phyloP scores from a whole-genome alignment of 1,140 invertebrate genomes.

The Papilio glaucus region DNA sequence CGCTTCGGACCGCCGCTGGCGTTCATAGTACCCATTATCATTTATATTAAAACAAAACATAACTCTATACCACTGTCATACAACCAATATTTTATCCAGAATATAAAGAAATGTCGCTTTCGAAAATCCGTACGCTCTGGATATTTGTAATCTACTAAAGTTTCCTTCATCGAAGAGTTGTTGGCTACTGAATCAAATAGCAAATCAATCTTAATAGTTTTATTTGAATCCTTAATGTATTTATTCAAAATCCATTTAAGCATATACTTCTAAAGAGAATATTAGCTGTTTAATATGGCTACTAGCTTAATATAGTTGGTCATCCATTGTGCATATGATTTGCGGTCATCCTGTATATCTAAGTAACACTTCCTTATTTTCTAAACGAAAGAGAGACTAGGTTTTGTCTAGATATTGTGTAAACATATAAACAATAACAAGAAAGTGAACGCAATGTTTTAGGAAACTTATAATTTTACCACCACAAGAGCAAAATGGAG shows the following conservation, averaged over 20 bases:
- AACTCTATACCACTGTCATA: background rate
- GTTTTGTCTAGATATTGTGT: no score
- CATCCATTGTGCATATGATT: background rate
- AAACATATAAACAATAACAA: no score
- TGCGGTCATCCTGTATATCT: no score
- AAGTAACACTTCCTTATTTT: no score
- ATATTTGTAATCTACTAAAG: no score
- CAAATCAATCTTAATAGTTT: background rate
- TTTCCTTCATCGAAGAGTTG: background rate
- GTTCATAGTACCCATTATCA: slow-evolving; percentile 45
- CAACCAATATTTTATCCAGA: background rate
- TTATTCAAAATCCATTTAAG: background rate
- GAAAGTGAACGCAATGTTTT: no score
- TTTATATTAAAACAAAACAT: slow-evolving; percentile 27
- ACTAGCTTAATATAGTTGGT: background rate
- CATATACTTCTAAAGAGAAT: background rate
- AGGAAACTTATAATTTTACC: no score
- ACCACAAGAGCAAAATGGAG: background rate
- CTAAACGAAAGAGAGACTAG: no score
- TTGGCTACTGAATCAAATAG: background rate
- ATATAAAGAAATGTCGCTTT: background rate
- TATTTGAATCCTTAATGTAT: background rate
- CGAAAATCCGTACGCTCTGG: background rate
- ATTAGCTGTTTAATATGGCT: background rate
- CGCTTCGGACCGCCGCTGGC: slow-evolving; percentile 65